phyloP scores from a whole-genome alignment of 2,888 invertebrate genomes.

The Odiellus spinosus region DNA sequence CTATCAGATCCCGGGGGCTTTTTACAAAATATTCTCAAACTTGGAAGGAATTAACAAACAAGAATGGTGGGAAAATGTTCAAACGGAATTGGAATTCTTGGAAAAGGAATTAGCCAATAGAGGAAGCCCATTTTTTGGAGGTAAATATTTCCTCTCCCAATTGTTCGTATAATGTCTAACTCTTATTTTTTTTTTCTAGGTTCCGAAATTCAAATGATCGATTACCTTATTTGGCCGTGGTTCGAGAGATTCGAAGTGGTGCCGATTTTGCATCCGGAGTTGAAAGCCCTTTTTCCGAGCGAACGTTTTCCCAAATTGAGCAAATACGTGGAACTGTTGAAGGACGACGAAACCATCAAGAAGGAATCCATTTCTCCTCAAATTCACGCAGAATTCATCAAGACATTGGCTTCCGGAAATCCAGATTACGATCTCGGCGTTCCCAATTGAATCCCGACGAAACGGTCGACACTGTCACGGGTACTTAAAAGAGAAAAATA shows the following conservation, averaged over 20 bases:
- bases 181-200: conserved; percentile 25
- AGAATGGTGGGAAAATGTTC: conserved; percentile 34
- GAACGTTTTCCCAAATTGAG: not conserved
- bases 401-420: not conserved
- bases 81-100: conserved; percentile 26
- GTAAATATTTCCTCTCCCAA: no score
- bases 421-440: not conserved
- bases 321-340: conserved; percentile 53
- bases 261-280: not conserved
- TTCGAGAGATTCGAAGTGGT: conserved; percentile 50
- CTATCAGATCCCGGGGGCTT: no score
- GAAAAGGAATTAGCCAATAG: conserved; percentile 48
- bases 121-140: conserved; percentile 45
- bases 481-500: no score
- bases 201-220: conserved; percentile 37
- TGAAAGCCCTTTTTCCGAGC: not conserved
- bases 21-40: not conserved
- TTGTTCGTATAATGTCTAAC: no score
- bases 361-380: conserved; percentile 26
- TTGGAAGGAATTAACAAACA: conserved; percentile 38
- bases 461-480: no score
- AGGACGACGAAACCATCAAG: conserved; percentile 50
- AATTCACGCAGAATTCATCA: not conserved
- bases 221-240: conserved; percentile 27
- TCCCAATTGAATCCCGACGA: no score